Evolutionary conservation across 1,140 invertebrate species (phyloP), one percentile per base, ranked within the genome.

Genomic region (Panonychus citri): DNA sequence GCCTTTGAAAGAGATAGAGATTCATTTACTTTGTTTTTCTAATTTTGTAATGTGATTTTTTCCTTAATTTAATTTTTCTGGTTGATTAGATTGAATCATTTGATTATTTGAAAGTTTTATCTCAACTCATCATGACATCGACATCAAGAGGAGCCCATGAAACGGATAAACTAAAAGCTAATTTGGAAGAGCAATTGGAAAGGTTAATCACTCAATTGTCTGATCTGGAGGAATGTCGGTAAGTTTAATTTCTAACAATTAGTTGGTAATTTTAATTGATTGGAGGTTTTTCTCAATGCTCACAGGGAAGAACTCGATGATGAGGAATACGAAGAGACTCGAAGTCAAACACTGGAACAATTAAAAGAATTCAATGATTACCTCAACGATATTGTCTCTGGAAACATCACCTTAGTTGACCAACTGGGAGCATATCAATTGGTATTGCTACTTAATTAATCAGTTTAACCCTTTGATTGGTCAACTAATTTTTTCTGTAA

Each of bases 201-300:
- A 67, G 82, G 57, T 66, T 84, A 43, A 71, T 83, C 15, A 75
- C 80, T 62, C 81, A 85, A 64, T 66, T 84, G 26, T 68, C 75
- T 43, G 82, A 84, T 68, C 70, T 85, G 54, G 81, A 85, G 64
- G 75, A 80, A 62, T 77, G 73, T 72, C 79, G 74, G 81, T 82
- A 71, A 66, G 68, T 65, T n/a, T n/a, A n/a, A n/a, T n/a, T n/a
- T n/a, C n/a, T n/a, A n/a, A n/a, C n/a, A n/a, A n/a, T n/a, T n/a
- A n/a, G n/a, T n/a, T n/a, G n/a, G n/a, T n/a, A n/a, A n/a, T n/a
- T n/a, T n/a, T n/a, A n/a, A n/a, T n/a, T n/a, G n/a, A n/a, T n/a
- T n/a, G 10, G 19, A 7, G 10, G 7, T 57, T n/a, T 63, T n/a
- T n/a, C n/a, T n/a, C n/a, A n/a, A n/a, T n/a, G n/a, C n/a, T n/a